A percentile compares a stretch with the other conserved stretches of the same genome.
phyloP scores from a whole-genome alignment of 2,797 vertebrate genomes.

The Octomys mimax region DNA sequence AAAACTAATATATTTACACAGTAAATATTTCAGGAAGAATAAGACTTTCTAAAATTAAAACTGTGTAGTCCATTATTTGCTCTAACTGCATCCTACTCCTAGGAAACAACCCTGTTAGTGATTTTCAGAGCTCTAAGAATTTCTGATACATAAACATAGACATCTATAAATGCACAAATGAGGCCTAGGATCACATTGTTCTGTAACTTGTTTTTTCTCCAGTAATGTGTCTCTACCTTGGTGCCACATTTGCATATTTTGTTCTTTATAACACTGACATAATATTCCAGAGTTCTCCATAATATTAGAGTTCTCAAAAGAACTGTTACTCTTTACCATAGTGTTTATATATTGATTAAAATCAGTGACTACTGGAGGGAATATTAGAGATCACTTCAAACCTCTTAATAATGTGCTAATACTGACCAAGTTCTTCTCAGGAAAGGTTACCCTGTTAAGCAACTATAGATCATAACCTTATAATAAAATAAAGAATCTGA shows the following conservation, averaged over 20 bases:
- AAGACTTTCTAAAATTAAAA: constrained; percentile 55
- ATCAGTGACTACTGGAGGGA: background rate
- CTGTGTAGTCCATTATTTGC: background rate
- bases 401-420: constrained; percentile 17
- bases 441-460: constrained; percentile 25
- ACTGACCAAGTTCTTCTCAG: constrained; percentile 1
- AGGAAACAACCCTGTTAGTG: constrained; percentile 39
- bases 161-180: background rate
- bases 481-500: constrained; percentile 23
- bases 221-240: background rate
- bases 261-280: constrained; percentile 10
- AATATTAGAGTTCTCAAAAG: background rate
- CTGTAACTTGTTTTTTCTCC: background rate
- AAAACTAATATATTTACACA: constrained; percentile 40
- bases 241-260: constrained; percentile 27
- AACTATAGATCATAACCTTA: background rate
- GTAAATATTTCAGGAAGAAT: constrained; percentile 63
- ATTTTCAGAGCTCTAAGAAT: constrained; percentile 27
- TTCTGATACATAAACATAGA: background rate
- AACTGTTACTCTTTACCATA: constrained; percentile 43
- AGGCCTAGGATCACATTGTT: background rate
- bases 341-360: constrained; percentile 42
- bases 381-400: constrained; percentile 17
- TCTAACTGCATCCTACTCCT: background rate
- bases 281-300: background rate